Conservation (phyloP, 2,113 vertebrate genomes). For the Mola mola region DNA sequence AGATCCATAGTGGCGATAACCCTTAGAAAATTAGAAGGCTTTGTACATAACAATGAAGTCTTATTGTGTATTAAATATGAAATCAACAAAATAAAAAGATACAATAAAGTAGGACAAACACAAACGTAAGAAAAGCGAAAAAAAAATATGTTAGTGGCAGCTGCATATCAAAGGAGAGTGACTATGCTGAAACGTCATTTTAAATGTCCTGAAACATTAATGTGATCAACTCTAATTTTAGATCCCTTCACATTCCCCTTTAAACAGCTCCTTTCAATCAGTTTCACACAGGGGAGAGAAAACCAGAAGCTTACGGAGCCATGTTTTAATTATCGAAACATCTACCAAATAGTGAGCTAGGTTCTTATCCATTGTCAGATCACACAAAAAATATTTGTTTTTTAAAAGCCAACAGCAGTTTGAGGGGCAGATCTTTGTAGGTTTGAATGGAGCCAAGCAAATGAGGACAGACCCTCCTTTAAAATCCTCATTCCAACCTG, state of each 20-base stretch:
- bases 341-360: slow-evolving; percentile 8
- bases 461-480: slow-evolving; percentile 61
- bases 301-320: slow-evolving; percentile 26
- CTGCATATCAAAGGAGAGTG: too few species aligned
- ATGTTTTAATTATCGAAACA: slow-evolving; percentile 40
- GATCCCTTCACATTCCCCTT: too few species aligned
- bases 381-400: not conserved
- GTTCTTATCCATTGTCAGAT: not conserved
- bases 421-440: slow-evolving; percentile 29
- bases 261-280: slow-evolving; percentile 16
- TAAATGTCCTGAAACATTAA: slow-evolving; percentile 36
- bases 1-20: too few species aligned
- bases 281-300: slow-evolving; percentile 10
- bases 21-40: too few species aligned
- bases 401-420: slow-evolving; percentile 2
- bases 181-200: too few species aligned
- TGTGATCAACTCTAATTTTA: too few species aligned
- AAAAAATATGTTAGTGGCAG: too few species aligned
- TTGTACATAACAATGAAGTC: too few species aligned
- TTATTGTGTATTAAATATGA: too few species aligned
- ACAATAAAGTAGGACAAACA: too few species aligned
- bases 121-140: too few species aligned
- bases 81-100: too few species aligned
- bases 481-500: slow-evolving; percentile 72
- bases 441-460: slow-evolving; percentile 37